Evolutionary conservation across 2,888 invertebrate genomes (phyloP).

Genomic region (Dryobota labecula): DNA sequence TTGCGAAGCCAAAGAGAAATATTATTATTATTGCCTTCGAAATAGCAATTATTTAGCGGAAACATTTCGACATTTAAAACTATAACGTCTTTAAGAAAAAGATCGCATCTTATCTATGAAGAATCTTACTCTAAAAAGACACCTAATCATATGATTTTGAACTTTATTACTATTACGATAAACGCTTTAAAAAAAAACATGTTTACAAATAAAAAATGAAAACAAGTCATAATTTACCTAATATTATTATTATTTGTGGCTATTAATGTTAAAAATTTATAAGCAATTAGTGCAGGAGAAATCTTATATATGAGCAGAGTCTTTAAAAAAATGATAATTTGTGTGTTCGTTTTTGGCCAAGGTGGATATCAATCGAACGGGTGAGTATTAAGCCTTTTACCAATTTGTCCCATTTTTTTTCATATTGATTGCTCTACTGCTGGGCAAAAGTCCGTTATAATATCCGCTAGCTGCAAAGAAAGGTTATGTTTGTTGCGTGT

Average conservation of each 20-base stretch:
- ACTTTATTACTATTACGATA: conserved; percentile 19
- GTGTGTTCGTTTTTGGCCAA: not conserved
- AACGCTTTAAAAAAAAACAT: not conserved
- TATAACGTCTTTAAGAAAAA: conserved; percentile 38
- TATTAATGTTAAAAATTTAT: conserved; percentile 28
- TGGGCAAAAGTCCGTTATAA: too few relatives aligned
- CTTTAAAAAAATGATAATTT: conserved; percentile 34
- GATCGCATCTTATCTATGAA: conserved; percentile 63
- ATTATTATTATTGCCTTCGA: conserved; percentile 23
- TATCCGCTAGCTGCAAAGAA: too few relatives aligned
- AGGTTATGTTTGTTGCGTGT: too few relatives aligned
- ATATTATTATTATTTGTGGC: conserved; percentile 38
- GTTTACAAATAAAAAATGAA: conserved; percentile 1
- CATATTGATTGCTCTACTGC: too few relatives aligned
- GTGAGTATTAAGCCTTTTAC: conserved; percentile 33
- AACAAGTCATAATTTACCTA: conserved; percentile 31
- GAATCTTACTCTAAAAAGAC: conserved; percentile 41
- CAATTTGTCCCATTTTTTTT: too few relatives aligned
- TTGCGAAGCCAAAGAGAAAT: too few relatives aligned
- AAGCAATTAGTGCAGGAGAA: conserved; percentile 7
- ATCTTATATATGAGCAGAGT: conserved; percentile 54
- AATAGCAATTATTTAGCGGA: conserved; percentile 60
- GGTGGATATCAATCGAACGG: conserved; percentile 16
- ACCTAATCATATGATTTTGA: conserved; percentile 22
- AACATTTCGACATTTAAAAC: conserved; percentile 56